These are phyloP conservation scores for Cremastinae sp. DNA, from an alignment of 2,888 invertebrate species.

Conservation along the genomic window DNA sequence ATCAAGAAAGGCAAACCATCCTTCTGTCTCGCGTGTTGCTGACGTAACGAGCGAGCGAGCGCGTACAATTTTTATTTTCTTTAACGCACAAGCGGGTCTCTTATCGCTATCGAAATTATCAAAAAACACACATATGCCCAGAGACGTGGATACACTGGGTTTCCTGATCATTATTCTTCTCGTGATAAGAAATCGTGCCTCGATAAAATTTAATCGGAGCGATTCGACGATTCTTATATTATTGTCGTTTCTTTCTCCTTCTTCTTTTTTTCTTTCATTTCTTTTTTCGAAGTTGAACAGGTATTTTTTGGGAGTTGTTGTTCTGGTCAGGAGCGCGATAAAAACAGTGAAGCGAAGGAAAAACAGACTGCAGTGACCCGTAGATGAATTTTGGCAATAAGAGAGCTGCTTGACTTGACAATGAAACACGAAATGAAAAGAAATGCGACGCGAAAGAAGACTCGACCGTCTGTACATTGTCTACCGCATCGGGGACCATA, in stretches of 20 bases:
- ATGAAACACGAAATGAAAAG: conserved; percentile 52
- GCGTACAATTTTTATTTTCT: conserved; percentile 9
- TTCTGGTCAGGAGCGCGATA: no score
- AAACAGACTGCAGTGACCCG: neutral
- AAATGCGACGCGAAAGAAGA: conserved; percentile 57
- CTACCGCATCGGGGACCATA: conserved; percentile 71
- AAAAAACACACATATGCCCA: neutral
- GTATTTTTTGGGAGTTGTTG: no score
- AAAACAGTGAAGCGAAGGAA: no score
- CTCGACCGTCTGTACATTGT: conserved; percentile 72
- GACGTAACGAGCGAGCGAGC: conserved; percentile 65
- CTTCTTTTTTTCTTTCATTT: no score
- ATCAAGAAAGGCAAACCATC: conserved; percentile 64
- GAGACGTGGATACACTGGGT: no score
- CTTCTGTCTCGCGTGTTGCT: conserved; percentile 45
- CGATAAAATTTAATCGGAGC: no score
- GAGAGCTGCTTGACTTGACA: conserved; percentile 19
- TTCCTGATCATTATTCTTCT: no score
- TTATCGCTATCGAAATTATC: neutral
- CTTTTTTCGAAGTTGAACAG: no score
- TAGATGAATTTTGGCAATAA: neutral
- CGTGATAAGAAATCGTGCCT: no score
- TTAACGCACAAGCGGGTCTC: neutral
- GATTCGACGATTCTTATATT: no score
- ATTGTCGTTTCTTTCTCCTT: no score